A percentile compares a stretch with the other conserved stretches of the same genome.
Evolutionary conservation across 1,140 invertebrate species (phyloP).

Genomic region (Araneus ventricosus): DNA sequence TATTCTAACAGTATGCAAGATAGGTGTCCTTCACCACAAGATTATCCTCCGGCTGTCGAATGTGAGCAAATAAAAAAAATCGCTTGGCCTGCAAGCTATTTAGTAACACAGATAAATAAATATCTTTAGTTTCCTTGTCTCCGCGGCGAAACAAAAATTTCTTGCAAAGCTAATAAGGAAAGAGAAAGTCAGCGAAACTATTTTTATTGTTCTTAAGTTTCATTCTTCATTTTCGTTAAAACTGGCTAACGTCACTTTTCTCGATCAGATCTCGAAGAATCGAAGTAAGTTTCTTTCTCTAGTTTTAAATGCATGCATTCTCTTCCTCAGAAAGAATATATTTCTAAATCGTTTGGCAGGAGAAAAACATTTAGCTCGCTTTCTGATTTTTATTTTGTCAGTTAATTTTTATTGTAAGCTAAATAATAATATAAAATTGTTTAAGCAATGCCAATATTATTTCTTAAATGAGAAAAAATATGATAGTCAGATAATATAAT

Average conservation of each 20-base stretch:
- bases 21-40: neutral
- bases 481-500: too few relatives aligned
- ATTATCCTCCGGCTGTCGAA: neutral
- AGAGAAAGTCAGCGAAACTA: neutral
- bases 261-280: neutral
- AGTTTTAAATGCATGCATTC: neutral
- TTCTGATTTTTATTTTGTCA: too few relatives aligned
- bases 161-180: neutral
- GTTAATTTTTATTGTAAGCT: too few relatives aligned
- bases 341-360: neutral
- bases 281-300: conserved; percentile 33
- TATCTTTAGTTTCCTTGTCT: conserved; percentile 1
- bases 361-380: too few relatives aligned
- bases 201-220: neutral
- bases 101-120: neutral
- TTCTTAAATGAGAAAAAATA: too few relatives aligned
- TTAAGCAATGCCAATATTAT: too few relatives aligned
- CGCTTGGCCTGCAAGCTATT: neutral
- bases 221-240: neutral
- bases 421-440: too few relatives aligned
- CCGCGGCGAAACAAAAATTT: neutral
- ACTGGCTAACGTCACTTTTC: conserved; percentile 27
- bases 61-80: neutral
- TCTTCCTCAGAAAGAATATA: neutral
- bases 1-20: neutral